A percentile compares a stretch with the other conserved stretches of the same genome.
Evolutionary conservation across 2,113 vertebrate genomes (phyloP).

Genomic region (Calidris pugnax): DNA sequence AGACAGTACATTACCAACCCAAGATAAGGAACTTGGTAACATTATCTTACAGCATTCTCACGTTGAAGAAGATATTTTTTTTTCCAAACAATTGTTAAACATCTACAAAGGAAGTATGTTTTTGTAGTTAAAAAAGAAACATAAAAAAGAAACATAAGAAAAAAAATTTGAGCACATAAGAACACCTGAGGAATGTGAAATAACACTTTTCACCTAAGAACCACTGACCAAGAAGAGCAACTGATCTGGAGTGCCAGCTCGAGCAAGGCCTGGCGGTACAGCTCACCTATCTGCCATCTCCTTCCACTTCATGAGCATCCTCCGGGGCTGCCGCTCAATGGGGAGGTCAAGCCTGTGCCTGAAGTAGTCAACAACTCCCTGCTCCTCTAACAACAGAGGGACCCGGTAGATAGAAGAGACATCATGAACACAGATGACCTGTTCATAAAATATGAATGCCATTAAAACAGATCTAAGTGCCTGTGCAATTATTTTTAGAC

Average conservation of each 20-base stretch:
- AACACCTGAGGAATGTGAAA: background rate
- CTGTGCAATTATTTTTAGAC: background rate
- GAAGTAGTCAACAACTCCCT: constrained; percentile 93
- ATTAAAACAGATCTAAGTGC: background rate
- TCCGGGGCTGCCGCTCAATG: constrained; percentile 85
- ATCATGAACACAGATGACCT: constrained; percentile 97
- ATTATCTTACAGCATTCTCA: background rate
- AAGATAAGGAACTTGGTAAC: background rate
- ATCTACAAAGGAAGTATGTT: background rate
- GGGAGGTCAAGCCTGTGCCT: constrained; percentile 88
- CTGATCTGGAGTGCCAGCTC: background rate
- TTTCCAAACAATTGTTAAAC: background rate
- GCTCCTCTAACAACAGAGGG: constrained; percentile 89
- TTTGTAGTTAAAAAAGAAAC: background rate
- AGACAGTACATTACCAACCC: background rate
- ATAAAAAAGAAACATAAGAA: no score
- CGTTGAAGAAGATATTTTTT: background rate
- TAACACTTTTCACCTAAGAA: background rate
- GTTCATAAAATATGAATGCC: background rate
- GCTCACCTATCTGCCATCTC: constrained; percentile 95
- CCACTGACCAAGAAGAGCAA: background rate
- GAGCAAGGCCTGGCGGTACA: background rate
- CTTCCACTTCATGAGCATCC: constrained; percentile 94
- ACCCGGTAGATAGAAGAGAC: constrained; percentile 95
- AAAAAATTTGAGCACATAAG: background rate